These are phyloP conservation scores for Xyrauchen texanus DNA, from an alignment of 2,113 vertebrate species.

Conservation along the genomic window DNA sequence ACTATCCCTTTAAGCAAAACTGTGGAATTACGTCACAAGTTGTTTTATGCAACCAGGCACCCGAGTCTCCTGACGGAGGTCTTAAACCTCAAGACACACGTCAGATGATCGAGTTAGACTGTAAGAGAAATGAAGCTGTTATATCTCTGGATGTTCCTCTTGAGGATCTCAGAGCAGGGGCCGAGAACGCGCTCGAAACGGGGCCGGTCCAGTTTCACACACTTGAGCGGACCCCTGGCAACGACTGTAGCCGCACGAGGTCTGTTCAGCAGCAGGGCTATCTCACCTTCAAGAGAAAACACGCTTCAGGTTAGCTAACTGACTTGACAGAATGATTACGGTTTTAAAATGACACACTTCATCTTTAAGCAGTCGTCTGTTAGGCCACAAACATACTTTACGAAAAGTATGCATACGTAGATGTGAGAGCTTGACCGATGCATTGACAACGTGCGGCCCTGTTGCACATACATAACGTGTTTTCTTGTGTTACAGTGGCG, in stretches of 20 bases:
- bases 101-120: constrained; percentile 76
- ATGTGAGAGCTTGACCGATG: too few species aligned
- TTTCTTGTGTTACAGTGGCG: too few species aligned
- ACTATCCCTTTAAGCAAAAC: not conserved
- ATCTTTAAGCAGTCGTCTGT: not conserved
- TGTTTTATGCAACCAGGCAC: constrained; percentile 35
- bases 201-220: constrained; percentile 93
- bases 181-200: constrained; percentile 95
- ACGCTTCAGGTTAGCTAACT: not conserved
- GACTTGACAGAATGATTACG: too few species aligned
- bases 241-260: constrained; percentile 94
- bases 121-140: constrained; percentile 98
- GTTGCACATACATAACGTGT: too few species aligned
- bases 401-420: too few species aligned
- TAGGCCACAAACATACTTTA: too few species aligned
- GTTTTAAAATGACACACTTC: not conserved
- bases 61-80: constrained; percentile 2
- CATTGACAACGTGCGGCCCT: too few species aligned
- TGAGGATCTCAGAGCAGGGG: constrained; percentile 95
- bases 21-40: not conserved
- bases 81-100: constrained; percentile 14
- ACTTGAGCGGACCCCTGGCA: constrained; percentile 90
- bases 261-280: constrained; percentile 89
- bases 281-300: constrained; percentile 80
- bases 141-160: constrained; percentile 97